Percentiles rank a stretch among this genome's conserved stretches.
Conservation (phyloP, 2,797 vertebrate species). For the Myioborus miniatus region DNA sequence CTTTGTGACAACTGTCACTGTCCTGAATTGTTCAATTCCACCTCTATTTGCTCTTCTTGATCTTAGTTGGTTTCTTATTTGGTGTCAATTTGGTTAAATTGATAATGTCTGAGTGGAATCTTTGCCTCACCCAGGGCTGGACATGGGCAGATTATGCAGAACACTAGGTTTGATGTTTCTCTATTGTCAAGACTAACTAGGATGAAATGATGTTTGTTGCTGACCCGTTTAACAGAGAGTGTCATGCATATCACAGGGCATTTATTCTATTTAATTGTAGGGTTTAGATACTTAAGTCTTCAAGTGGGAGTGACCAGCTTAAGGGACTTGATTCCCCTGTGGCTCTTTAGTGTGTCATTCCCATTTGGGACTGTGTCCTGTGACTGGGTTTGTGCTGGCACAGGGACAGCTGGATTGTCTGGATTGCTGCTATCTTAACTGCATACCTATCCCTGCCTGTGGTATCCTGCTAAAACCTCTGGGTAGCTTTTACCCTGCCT, state of each 20-base stretch:
- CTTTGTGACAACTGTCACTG: neutral
- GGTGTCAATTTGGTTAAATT: neutral
- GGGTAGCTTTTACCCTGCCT: neutral
- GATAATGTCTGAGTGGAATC: neutral
- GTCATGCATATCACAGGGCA: neutral
- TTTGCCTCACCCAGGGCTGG: neutral
- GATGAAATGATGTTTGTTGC: neutral
- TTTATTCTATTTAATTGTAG: neutral
- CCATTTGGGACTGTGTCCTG: neutral
- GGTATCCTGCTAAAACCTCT: neutral
- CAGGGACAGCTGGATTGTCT: neutral
- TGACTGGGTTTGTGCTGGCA: neutral
- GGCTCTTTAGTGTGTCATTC: neutral
- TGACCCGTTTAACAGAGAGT: neutral
- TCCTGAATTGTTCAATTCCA: neutral
- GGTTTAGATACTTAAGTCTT: neutral
- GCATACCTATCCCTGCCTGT: neutral
- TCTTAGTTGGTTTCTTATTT: neutral
- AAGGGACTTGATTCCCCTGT: neutral
- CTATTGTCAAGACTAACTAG: neutral
- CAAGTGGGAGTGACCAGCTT: neutral
- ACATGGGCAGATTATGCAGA: neutral
- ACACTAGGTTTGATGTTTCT: neutral
- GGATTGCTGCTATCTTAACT: neutral
- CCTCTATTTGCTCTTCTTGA: neutral